Evolutionary conservation across 2,113 vertebrate species (phyloP).

Genomic region (Mesoclemmys tuberculata): DNA sequence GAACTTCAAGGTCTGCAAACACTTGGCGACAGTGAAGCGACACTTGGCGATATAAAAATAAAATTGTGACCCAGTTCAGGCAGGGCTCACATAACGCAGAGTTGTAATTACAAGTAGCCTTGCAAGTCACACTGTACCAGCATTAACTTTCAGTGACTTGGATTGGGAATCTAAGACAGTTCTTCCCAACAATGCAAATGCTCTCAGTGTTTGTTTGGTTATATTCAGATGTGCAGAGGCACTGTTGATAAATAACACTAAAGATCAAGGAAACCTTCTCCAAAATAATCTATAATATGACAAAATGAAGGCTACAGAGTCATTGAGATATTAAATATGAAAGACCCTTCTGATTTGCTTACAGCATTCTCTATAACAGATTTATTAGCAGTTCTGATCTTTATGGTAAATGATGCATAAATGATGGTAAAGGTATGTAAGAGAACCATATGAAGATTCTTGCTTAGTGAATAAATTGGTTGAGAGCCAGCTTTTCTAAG

Average conservation of each 20-base stretch:
- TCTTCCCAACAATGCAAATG: not conserved
- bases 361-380: conserved; percentile 55
- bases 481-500: conserved; percentile 66
- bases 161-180: not conserved
- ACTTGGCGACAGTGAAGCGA: not conserved
- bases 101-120: not conserved
- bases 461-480: conserved; percentile 60
- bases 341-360: conserved; percentile 56
- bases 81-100: not conserved
- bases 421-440: conserved; percentile 70
- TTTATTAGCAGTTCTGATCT: conserved; percentile 71
- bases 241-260: conserved; percentile 57
- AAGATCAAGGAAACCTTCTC: not conserved
- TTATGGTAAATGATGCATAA: conserved; percentile 75
- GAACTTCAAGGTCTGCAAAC: not conserved
- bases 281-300: conserved; percentile 52
- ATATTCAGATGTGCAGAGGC: not conserved
- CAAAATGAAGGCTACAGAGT: conserved; percentile 59
- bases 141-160: conserved; percentile 33
- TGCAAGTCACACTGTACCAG: not conserved
- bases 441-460: conserved; percentile 62
- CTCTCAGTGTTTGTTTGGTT: not conserved
- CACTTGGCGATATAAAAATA: not conserved
- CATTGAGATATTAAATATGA: conserved; percentile 61
- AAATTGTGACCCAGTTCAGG: not conserved